Evolutionary conservation across 2,113 vertebrate species (phyloP), one percentile per base, ranked within the genome.

Genomic region (Pimephales promelas): DNA sequence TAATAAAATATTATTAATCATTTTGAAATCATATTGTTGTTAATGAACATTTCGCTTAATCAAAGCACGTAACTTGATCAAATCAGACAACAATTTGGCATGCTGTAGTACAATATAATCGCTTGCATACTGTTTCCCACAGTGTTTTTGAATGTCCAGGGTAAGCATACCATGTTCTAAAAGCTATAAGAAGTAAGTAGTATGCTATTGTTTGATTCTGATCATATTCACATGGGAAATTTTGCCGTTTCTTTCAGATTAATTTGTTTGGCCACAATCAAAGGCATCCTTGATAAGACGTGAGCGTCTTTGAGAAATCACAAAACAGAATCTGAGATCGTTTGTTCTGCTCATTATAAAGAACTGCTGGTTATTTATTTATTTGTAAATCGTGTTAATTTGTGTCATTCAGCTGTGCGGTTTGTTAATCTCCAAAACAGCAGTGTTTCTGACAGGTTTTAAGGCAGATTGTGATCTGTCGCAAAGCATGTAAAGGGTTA

Each of bases 331-430:
- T 74, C 14, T 10, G 6, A 52, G 43, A 49, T 74, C 31, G 71
- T 74, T 20, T 49, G 71, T 74, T 74, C 43, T 74, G 45, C 24
- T 52, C 24, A 74, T 74, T 74, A 49, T 20, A 8, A 74, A 74
- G 71, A 74, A 26, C 45, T 26, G n/a, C 5, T 68, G 64, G 22
- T 68, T 68, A 11, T 66, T 34, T 66, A 40, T 74, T 47, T 49
- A 28, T 52, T 49, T 73, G 31, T 3, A 74, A 52, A 31, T 52
- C 8, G 0, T 74, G 43, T 18, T 74, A 31, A 74, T 74, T 47
- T 18, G 13, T 72, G 79, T 86, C 86, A n/a, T 16, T 66, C 71
- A n/a, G 81, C 79, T 36, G 16, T 77, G 71, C 54, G 20, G 2
- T 40, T 40, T 22, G 20, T 40, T 70, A 80, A 70, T 56, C 56